Percentiles rank a stretch among this genome's conserved stretches.
Conservation (phyloP, 2,797 vertebrate genomes). For the Takifugu ocellatus region DNA sequence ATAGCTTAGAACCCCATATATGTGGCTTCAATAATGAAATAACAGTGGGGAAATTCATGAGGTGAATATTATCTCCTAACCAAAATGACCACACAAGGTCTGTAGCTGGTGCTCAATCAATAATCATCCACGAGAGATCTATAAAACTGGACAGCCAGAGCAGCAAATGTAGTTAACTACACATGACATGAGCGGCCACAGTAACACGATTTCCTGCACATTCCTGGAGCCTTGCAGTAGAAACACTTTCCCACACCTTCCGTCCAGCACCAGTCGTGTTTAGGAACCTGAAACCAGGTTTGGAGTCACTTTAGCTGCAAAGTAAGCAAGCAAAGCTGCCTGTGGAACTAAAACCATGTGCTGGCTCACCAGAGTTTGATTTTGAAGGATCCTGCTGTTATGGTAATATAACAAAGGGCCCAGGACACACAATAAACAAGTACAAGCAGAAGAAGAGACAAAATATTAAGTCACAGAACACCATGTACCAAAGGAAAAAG, state of each 20-base stretch:
- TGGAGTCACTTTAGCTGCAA: slow-evolving; percentile 8
- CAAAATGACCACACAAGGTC: no score
- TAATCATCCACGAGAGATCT: background rate
- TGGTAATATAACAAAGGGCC: slow-evolving; percentile 1
- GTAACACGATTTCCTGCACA: slow-evolving; percentile 8
- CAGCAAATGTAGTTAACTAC: slow-evolving; percentile 3
- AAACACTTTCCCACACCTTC: slow-evolving; percentile 5
- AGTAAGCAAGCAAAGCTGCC: background rate
- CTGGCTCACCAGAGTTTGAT: slow-evolving; percentile 11
- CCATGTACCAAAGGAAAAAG: no score
- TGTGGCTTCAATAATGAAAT: no score
- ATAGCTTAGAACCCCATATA: no score
- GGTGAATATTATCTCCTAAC: no score
- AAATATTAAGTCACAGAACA: no score
- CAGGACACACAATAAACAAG: no score
- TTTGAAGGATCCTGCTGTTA: background rate
- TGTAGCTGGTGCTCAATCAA: no score
- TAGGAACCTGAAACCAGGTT: slow-evolving; percentile 13
- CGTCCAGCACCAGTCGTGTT: slow-evolving; percentile 9
- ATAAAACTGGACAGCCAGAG: background rate
- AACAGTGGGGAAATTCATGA: no score
- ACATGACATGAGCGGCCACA: slow-evolving; percentile 2
- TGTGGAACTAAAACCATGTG: slow-evolving; percentile 17
- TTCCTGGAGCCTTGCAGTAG: slow-evolving; percentile 1
- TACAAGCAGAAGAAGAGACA: no score